Evolutionary conservation across 2,888 invertebrate genomes (phyloP), one percentile per base, ranked within the genome.

Genomic region (Thecophora atra): DNA sequence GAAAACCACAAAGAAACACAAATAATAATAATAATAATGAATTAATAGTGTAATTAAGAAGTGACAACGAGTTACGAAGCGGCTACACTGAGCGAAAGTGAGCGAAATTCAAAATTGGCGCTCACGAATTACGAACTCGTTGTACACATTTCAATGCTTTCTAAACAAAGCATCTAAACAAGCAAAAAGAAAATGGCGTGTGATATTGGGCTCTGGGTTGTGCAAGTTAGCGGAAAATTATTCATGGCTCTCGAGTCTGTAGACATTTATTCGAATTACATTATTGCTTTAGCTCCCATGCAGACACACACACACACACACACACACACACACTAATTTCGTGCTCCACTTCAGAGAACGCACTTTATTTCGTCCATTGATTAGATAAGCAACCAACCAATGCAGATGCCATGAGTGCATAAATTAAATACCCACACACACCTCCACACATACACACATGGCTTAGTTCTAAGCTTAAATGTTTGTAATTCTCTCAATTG

Each of bases 121-220:
- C 52, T 60, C 21, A 4, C 13, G 52, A 63, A 63, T 70, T 30
- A n/a, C n/a, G 37, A 6, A n/a, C n/a, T 70, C 37, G 47, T 62
- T 51, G 11, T 11, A 11, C 11, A 37, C 37, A 8, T 62, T 63
- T 21, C 51, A 37, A 17, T 70, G 30, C 63, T 70, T 70, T 63
- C 54, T 52, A 71, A 73, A 71, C 56, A 60, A 68, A 73, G 75
- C 73, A 72, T 63, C 54, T 52, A 71, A 73, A 71, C 56, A 60
- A 68, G 72, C 74, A 72, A 72, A 72, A 68, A 71, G 71, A 73
- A 77, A 77, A 76, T 76, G 75, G 77, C 73, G 83, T 83, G 82
- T 83, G 82, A 83, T 83, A 83, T 81, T 82, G 72, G 52, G 80
- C 37, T 37, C 37, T 84, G 80, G 84, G 83, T 83, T 83, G 83